Percentiles rank a stretch among this genome's conserved stretches.
phyloP scores from a whole-genome alignment of 2,797 vertebrate species.

The Rachycentron canadum region DNA sequence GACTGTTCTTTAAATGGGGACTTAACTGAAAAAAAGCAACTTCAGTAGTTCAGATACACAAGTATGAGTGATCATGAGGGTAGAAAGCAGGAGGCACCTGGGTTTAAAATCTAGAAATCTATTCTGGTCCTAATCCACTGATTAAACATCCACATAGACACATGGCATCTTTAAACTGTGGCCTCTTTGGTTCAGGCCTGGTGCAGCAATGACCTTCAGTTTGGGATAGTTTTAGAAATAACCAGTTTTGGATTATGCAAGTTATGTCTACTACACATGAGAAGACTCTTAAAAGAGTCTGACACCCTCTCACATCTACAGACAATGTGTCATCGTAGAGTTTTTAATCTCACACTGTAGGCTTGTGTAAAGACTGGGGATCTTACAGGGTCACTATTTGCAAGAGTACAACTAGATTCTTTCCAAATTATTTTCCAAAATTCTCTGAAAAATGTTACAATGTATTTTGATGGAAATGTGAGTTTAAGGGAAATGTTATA shows the following conservation, averaged over 20 bases:
- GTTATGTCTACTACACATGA: too few species aligned
- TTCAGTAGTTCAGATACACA: slow-evolving; percentile 2
- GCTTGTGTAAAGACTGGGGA: too few species aligned
- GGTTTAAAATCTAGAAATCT: slow-evolving; percentile 9
- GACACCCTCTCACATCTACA: too few species aligned
- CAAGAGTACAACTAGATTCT: too few species aligned
- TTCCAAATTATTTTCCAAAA: not conserved
- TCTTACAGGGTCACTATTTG: too few species aligned
- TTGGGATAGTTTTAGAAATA: too few species aligned
- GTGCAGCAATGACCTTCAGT: too few species aligned
- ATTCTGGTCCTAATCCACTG: not conserved
- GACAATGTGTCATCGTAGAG: too few species aligned
- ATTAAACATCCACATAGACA: not conserved
- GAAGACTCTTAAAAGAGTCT: too few species aligned
- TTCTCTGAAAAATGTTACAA: not conserved
- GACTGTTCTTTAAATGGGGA: slow-evolving; percentile 19
- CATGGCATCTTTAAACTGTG: not conserved
- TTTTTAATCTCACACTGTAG: too few species aligned
- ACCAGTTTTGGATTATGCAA: too few species aligned
- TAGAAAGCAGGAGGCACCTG: not conserved
- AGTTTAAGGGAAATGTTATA: not conserved
- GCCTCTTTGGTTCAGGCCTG: not conserved
- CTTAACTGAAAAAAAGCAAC: not conserved
- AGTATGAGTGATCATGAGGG: slow-evolving; percentile 23
- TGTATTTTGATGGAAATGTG: not conserved